Evolutionary conservation across 30 jellyfish, hydroid and myxozoan species (phyloP).

Genomic region (Aurelia aurita complex sp. Pacific): DNA sequence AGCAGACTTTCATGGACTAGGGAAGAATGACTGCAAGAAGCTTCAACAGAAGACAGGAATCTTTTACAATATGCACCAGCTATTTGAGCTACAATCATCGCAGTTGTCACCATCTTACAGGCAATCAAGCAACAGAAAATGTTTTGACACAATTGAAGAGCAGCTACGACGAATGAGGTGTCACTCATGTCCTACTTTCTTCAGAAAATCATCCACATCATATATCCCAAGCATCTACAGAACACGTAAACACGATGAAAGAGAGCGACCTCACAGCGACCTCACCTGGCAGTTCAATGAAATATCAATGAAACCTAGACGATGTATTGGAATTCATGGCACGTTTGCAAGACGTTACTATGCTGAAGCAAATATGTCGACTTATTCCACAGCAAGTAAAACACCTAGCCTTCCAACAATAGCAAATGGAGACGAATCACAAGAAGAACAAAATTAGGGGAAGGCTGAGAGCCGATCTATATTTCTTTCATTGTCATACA

Average conservation of each 20-base stretch:
- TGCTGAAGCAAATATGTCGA: neutral
- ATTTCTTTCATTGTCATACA: too few species aligned
- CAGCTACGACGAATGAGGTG: slow-evolving; percentile 6
- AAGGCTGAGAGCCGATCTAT: too few species aligned
- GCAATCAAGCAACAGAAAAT: slow-evolving; percentile 6
- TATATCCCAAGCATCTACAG: slow-evolving; percentile 5
- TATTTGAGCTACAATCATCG: slow-evolving; percentile 1
- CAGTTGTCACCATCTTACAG: slow-evolving; percentile 11
- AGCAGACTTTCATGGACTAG: slow-evolving; percentile 7
- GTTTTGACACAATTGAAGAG: slow-evolving; percentile 30
- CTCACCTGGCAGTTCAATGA: slow-evolving; percentile 10
- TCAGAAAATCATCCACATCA: slow-evolving; percentile 10
- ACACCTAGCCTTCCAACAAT: slow-evolving; percentile 39
- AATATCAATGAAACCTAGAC: neutral
- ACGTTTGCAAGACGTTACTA: neutral
- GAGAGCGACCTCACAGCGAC: slow-evolving; percentile 22
- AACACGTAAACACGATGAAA: slow-evolving; percentile 6
- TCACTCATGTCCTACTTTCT: neutral
- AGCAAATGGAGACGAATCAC: neutral
- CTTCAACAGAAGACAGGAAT: slow-evolving; percentile 26
- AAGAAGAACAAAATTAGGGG: neutral
- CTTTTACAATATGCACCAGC: slow-evolving; percentile 22
- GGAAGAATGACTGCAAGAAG: neutral
- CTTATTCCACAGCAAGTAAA: slow-evolving; percentile 12
- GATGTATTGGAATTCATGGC: neutral